A percentile compares a stretch with the other conserved stretches of the same genome.
Conservation (phyloP, 2,797 vertebrate genomes). For the Brachyalestes nurse region DNA sequence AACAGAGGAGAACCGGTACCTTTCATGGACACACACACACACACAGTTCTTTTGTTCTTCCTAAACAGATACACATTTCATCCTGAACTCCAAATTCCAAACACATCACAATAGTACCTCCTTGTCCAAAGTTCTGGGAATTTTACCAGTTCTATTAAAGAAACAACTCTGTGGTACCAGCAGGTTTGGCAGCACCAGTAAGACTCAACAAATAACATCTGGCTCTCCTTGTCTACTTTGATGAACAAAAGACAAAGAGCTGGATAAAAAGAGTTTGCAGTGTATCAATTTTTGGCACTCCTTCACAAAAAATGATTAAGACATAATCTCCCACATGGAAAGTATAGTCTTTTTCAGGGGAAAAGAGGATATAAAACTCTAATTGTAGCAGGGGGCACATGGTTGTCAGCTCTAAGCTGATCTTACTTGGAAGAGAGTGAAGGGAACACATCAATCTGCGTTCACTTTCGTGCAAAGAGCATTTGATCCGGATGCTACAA, state of each 20-base stretch:
- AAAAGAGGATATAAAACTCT: slow-evolving; percentile 59
- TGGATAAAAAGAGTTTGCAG: slow-evolving; percentile 70
- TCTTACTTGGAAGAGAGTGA: slow-evolving; percentile 51
- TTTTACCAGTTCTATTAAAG: slow-evolving; percentile 71
- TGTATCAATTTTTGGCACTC: slow-evolving; percentile 71
- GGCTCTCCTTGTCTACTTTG: slow-evolving; percentile 69
- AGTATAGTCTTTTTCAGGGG: slow-evolving; percentile 43
- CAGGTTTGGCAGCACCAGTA: slow-evolving; percentile 67
- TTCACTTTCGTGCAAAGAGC: slow-evolving; percentile 55
- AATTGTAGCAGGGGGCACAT: slow-evolving; percentile 54
- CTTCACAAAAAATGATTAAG: slow-evolving; percentile 64
- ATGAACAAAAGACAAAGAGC: slow-evolving; percentile 66
- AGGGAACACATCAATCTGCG: slow-evolving; percentile 55
- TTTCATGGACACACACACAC: slow-evolving; percentile 43
- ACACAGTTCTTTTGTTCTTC: slow-evolving; percentile 48
- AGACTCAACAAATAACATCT: slow-evolving; percentile 76
- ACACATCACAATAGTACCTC: slow-evolving; percentile 64
- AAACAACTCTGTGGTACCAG: slow-evolving; percentile 68
- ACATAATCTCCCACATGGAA: slow-evolving; percentile 65
- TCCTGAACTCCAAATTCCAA: slow-evolving; percentile 55
- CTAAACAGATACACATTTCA: slow-evolving; percentile 68
- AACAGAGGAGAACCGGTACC: not conserved
- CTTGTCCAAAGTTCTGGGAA: slow-evolving; percentile 63
- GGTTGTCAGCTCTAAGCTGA: slow-evolving; percentile 58
- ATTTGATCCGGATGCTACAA: slow-evolving; percentile 54